Evolutionary conservation across 2,113 vertebrate genomes (phyloP).

Genomic region (Gasterosteus aculeatus): DNA sequence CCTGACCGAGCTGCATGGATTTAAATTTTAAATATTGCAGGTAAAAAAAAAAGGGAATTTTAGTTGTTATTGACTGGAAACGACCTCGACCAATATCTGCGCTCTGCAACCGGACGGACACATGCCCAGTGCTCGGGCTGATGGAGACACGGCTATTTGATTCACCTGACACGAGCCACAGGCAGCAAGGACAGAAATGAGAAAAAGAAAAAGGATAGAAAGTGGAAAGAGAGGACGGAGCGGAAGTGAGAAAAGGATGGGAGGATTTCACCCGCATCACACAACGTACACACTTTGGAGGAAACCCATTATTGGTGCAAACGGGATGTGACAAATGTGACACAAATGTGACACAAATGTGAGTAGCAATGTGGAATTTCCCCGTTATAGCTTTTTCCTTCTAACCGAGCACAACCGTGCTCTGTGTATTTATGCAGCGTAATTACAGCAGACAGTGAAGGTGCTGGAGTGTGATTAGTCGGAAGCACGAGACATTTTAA

Average conservation of each 20-base stretch:
- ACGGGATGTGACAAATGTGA: slow-evolving; percentile 4
- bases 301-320: not conserved
- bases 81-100: slow-evolving; percentile 47
- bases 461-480: slow-evolving; percentile 52
- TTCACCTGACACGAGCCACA: slow-evolving; percentile 58
- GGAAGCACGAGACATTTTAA: slow-evolving; percentile 46
- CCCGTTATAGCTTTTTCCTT: not conserved
- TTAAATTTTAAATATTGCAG: not conserved
- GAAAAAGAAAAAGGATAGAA: slow-evolving; percentile 13
- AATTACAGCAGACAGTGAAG: slow-evolving; percentile 62
- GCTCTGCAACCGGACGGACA: slow-evolving; percentile 56
- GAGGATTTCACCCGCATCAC: slow-evolving; percentile 6
- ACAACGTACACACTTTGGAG: slow-evolving; percentile 19
- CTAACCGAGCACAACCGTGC: slow-evolving; percentile 1
- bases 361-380: not conserved
- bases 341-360: slow-evolving; percentile 1
- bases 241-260: slow-evolving; percentile 2
- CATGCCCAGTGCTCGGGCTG: slow-evolving; percentile 43
- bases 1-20: not conserved
- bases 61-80: slow-evolving; percentile 41
- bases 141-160: slow-evolving; percentile 62
- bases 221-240: slow-evolving; percentile 10
- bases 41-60: not conserved
- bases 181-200: slow-evolving; percentile 11
- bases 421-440: slow-evolving; percentile 34